phyloP scores from a whole-genome alignment of 2,797 vertebrate species.

The Propithecus perrieri region DNA sequence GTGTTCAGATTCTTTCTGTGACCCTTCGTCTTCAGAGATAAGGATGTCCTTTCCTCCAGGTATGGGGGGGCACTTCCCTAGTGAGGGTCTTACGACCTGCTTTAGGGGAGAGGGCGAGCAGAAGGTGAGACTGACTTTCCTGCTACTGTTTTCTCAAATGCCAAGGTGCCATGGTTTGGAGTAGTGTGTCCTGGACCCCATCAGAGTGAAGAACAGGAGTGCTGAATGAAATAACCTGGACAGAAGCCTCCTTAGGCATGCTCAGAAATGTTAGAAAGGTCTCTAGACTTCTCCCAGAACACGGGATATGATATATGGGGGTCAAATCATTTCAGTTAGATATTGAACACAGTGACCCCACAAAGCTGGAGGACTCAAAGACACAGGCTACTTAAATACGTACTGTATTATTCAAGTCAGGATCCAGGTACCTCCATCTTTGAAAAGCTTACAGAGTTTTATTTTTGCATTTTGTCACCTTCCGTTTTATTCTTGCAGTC shows the following conservation, averaged over 20 bases:
- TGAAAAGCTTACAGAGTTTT: neutral
- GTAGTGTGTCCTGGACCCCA: neutral
- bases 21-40: neutral
- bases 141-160: neutral
- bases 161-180: neutral
- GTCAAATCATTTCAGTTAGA: neutral
- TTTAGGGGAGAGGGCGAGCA: neutral
- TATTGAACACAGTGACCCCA: neutral
- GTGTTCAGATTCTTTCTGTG: neutral
- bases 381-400: neutral
- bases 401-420: neutral
- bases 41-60: neutral
- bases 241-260: neutral
- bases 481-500: neutral
- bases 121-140: neutral
- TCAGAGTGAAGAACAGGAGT: neutral
- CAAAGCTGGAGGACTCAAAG: neutral
- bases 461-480: constrained; percentile 36
- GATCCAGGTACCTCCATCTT: neutral
- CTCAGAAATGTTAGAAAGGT: neutral
- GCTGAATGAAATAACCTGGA: neutral
- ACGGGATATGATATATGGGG: neutral
- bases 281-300: neutral
- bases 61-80: neutral
- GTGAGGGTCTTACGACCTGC: too few relatives aligned